Evolutionary conservation across 1,140 invertebrate species (phyloP), one percentile per base, ranked within the genome.

Genomic region (Temnothorax curvispinosus): DNA sequence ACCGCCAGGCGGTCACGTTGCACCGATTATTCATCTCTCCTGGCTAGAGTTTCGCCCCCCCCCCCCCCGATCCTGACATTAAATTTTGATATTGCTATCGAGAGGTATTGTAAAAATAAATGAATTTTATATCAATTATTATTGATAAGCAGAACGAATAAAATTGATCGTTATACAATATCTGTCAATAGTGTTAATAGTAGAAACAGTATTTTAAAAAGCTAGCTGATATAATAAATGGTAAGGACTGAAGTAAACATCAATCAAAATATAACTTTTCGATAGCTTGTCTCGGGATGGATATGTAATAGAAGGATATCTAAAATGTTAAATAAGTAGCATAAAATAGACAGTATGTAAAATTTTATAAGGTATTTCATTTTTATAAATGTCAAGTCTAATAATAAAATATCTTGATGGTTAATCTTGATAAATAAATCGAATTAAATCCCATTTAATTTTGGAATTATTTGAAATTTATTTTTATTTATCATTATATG

Each of bases 81-180:
- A 67, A 47, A 21, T 71, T 62, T 80, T 62, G 47, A 67, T 62
- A 86, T 13, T 41, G 32, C 15, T 41, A 32, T 69, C 11, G n/a
- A 21, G 0, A 35, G 11, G 11, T 38, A 41, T 13, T 47, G 13
- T 21, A n/a, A 2, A 18, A 44, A 27, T 32, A 15, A 32, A 32
- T 27, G 11, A 27, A 32, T 50, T 71, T 50, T 0, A 27, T 2
- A 50, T 1, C 15, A 69, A 69, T 44, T 32, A 32, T 71, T 50
- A 44, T n/a, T 44, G 13, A 13, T 41, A 44, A 69, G 4, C 11
- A 6, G 5, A 13, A 41, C 4, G 18, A 47, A 69, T 47, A 27
- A 69, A 47, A 69, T n/a, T 47, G 67, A 27, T 38, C 4, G 4
- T 67, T 21, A 27, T 4, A 69, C 2, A 47, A 69, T 47, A 47